phyloP scores from a whole-genome alignment of 2,113 vertebrate genomes.

The Pipa parva region DNA sequence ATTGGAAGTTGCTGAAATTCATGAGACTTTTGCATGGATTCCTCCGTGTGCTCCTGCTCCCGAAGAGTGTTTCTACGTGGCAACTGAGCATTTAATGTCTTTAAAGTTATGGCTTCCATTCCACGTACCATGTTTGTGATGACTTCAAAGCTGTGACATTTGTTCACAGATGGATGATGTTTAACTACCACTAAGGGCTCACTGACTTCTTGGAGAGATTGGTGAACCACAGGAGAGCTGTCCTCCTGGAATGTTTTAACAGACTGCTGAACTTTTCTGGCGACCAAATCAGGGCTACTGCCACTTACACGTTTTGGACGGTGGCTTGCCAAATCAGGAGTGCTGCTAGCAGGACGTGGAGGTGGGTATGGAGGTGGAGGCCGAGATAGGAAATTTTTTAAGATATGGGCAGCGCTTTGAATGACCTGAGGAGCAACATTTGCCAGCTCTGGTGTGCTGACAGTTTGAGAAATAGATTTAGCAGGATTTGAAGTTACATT shows the following conservation, averaged over 20 bases:
- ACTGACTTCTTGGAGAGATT: slow-evolving; percentile 89
- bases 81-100: slow-evolving; percentile 73
- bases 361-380: slow-evolving; percentile 86
- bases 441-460: slow-evolving; percentile 90
- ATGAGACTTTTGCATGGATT: slow-evolving; percentile 53
- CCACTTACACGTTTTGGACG: slow-evolving; percentile 82
- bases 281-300: slow-evolving; percentile 89
- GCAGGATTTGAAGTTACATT: slow-evolving; percentile 48
- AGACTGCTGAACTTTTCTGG: slow-evolving; percentile 87
- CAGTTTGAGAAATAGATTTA: slow-evolving; percentile 88
- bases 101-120: slow-evolving; percentile 79
- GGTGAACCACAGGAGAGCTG: slow-evolving; percentile 85
- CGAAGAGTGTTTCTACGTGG: slow-evolving; percentile 80
- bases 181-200: slow-evolving; percentile 79
- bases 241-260: slow-evolving; percentile 97
- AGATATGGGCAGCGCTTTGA: slow-evolving; percentile 67
- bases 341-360: slow-evolving; percentile 91
- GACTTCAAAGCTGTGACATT: slow-evolving; percentile 91
- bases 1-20: slow-evolving; percentile 59
- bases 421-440: slow-evolving; percentile 77
- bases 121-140: slow-evolving; percentile 83
- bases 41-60: slow-evolving; percentile 71
- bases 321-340: slow-evolving; percentile 89
- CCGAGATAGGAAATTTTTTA: slow-evolving; percentile 79
- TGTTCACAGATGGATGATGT: slow-evolving; percentile 70